These are phyloP conservation scores for Drosophila vallismaia DNA, from an alignment of 2,888 invertebrate species.

Conservation along the genomic window DNA sequence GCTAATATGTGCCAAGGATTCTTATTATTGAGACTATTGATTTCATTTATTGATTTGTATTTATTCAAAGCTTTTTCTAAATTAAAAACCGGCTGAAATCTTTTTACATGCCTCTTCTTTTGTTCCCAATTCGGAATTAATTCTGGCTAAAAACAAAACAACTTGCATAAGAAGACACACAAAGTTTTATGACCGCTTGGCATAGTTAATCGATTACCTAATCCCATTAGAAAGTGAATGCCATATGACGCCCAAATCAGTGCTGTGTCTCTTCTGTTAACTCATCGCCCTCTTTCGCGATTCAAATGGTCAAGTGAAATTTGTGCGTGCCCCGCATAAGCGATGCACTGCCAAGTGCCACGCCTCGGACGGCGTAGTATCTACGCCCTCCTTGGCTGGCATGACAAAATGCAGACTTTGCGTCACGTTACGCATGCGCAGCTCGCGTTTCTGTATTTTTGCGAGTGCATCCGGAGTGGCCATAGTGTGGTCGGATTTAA, in stretches of 20 bases:
- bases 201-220: constrained; percentile 51
- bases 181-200: constrained; percentile 17
- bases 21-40: neutral
- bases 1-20: neutral
- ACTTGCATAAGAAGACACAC: constrained; percentile 17
- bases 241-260: constrained; percentile 59
- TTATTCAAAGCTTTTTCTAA: too few species aligned
- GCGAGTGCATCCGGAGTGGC: constrained; percentile 8
- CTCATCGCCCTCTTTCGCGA: constrained; percentile 46
- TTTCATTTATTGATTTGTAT: too few species aligned
- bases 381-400: constrained; percentile 22
- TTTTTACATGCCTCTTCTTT: neutral
- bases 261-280: constrained; percentile 33
- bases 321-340: constrained; percentile 62
- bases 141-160: neutral
- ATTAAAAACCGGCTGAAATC: too few species aligned
- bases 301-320: constrained; percentile 77
- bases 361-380: constrained; percentile 11
- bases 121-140: neutral
- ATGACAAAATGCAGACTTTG: constrained; percentile 46
- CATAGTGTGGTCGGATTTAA: constrained; percentile 40
- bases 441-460: constrained; percentile 7
- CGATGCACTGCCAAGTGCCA: constrained; percentile 44
- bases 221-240: constrained; percentile 70
- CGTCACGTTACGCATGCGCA: constrained; percentile 36